Percentiles rank a stretch among this genome's conserved stretches.
Evolutionary conservation across 2,113 vertebrate genomes (phyloP).

Genomic region (Rhineura floridana): DNA sequence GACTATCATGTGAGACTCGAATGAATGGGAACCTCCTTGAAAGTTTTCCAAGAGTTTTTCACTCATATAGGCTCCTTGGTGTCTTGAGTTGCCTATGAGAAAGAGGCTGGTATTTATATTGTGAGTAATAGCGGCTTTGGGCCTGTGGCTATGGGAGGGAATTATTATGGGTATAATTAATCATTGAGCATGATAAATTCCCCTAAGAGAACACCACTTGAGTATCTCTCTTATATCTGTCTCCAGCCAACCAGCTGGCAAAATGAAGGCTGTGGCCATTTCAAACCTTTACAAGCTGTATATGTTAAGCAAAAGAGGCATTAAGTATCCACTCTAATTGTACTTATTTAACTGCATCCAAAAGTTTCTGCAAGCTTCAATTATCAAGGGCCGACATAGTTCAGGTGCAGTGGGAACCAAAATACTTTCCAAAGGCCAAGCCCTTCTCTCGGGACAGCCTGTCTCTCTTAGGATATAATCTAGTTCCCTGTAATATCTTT

Average conservation of each 20-base stretch:
- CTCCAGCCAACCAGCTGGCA: neutral
- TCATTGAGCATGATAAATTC: constrained; percentile 16
- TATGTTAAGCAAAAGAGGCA: neutral
- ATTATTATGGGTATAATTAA: constrained; percentile 23
- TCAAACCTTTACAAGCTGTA: neutral
- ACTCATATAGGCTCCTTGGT: neutral
- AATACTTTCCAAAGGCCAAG: neutral
- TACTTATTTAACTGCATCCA: constrained; percentile 1
- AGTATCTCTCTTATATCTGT: constrained; percentile 5
- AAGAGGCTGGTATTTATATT: constrained; percentile 19
- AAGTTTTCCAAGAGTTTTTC: neutral
- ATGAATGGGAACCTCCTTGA: neutral
- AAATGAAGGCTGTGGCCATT: constrained; percentile 13
- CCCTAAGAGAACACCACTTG: constrained; percentile 13
- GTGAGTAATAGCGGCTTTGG: neutral
- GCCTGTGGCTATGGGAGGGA: neutral
- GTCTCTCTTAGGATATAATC: neutral
- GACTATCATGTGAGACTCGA: neutral
- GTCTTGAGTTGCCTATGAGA: neutral
- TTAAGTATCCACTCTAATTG: neutral
- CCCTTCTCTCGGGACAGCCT: neutral
- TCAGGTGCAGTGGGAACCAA: neutral
- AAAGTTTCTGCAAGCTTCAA: neutral
- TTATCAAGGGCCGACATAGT: neutral
- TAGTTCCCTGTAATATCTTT: neutral